These are phyloP conservation scores for Chironomus riparius DNA, from an alignment of 2,888 invertebrate genomes.

Conservation along the genomic window DNA sequence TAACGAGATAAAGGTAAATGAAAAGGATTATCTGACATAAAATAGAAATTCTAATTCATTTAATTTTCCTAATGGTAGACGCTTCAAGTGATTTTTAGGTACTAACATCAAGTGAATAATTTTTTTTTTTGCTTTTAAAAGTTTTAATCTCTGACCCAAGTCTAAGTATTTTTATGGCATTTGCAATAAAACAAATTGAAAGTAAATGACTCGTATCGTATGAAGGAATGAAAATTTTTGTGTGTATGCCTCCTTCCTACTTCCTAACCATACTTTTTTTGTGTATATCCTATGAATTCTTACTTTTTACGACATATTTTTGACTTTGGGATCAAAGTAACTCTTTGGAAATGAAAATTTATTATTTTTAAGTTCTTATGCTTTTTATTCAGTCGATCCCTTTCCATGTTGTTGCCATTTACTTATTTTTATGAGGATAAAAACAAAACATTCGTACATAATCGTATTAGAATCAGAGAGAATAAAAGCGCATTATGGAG, in stretches of 20 bases:
- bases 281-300: too few relatives aligned
- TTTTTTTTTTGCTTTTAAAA: neutral
- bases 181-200: conserved; percentile 26
- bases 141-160: neutral
- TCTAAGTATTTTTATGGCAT: conserved; percentile 4
- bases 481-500: too few relatives aligned
- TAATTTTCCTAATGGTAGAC: neutral
- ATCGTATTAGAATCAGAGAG: too few relatives aligned
- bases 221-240: neutral
- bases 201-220: conserved; percentile 24
- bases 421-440: too few relatives aligned
- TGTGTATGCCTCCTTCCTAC: neutral
- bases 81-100: neutral
- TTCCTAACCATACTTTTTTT: neutral
- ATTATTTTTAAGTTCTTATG: too few relatives aligned
- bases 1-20: neutral
- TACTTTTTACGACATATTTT: too few relatives aligned
- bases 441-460: too few relatives aligned
- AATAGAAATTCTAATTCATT: neutral
- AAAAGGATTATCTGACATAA: neutral
- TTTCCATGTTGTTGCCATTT: too few relatives aligned
- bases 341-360: too few relatives aligned
- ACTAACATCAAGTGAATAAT: neutral
- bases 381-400: too few relatives aligned
- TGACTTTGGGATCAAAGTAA: too few relatives aligned